Evolutionary conservation across 2,113 vertebrate genomes (phyloP).

Genomic region (Hirundichthys speculiger): DNA sequence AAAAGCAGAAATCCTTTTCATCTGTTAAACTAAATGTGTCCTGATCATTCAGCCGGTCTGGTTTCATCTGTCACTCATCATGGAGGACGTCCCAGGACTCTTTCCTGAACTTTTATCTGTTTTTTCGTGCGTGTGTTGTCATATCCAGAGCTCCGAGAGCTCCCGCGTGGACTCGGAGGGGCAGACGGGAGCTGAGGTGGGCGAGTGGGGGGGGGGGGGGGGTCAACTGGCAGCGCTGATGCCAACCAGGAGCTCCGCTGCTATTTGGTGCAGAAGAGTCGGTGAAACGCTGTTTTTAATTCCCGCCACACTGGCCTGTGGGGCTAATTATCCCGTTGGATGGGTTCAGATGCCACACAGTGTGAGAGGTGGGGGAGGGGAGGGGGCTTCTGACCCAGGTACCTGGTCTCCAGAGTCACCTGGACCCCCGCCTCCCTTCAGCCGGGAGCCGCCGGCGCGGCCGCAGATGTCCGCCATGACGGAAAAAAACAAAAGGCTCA

Average conservation of each 20-base stretch:
- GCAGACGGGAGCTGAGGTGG: constrained; percentile 9
- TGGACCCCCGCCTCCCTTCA: constrained; percentile 4
- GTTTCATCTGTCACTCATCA: no score
- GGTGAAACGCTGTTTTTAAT: constrained; percentile 57
- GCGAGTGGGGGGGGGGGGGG: no score
- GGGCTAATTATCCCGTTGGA: constrained; percentile 75
- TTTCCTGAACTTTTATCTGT: no score
- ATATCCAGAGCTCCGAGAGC: no score
- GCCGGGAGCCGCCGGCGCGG: constrained; percentile 13
- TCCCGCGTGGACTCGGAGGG: neutral
- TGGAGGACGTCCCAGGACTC: no score
- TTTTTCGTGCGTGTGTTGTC: no score
- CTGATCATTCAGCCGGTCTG: no score
- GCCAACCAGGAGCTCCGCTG: constrained; percentile 52
- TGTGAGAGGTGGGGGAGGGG: constrained; percentile 40
- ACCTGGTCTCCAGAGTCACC: constrained; percentile 39
- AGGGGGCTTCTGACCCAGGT: constrained; percentile 51
- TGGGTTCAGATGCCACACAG: constrained; percentile 75
- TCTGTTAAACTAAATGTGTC: no score
- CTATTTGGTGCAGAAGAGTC: constrained; percentile 74
- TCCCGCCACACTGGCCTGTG: constrained; percentile 65
- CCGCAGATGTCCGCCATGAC: constrained; percentile 25
- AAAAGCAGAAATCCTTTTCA: no score
- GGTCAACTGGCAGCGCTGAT: constrained; percentile 55
- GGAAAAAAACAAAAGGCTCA: constrained; percentile 52